Base-by-base conservation (phyloP, 2,888 invertebrate genomes). In the Tachina grossa region DNA sequence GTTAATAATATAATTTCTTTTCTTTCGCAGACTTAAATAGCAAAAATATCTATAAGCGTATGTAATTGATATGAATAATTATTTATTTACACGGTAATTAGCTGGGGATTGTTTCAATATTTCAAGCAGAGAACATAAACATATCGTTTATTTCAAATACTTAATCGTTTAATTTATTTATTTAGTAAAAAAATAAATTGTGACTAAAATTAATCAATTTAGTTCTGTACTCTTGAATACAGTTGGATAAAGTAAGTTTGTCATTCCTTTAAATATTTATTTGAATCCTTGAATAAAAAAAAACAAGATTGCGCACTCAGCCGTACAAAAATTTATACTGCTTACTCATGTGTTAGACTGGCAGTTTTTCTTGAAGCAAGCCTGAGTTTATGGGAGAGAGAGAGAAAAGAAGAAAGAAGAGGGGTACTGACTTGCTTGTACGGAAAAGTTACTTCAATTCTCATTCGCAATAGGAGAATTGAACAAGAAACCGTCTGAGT, bases 11-110 rank as follows among this genome's bases (percentile, higher is more conserved):
- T 9, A 43, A 49, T 14, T 66, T 63, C 8, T 45, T 43, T 22
- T 1, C n/a, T 10, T 13, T 43, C 14, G 51, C 14, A 22, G 39
- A 13, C 57, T 78, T 78, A 68, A 49, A 77, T 77, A 77, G 16
- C 11, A n/a, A 13, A 49, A 61, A 51, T 31, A 41, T 51, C 43
- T 22, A 31, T 59, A 61, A 22, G 8, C 9, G 19, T n/a, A n/a
- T n/a, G n/a, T 6, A 49, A 51, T 49, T 49, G 51, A 19, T 19
- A 22, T 51, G 61, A 43, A 31, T 61, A 61, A 61, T 61, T 61
- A 11, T 16, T 59, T 41, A n/a, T 41, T 59, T 59, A 9, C 41
- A 1, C 16, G 16, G 9, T 9, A n/a, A 61, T 61, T 43, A 41
- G 16, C n/a, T 9, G 11, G 41, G 11, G 0, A 61, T 2, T 16